phyloP scores from a whole-genome alignment of 1,140 invertebrate genomes.

The Nymphalis io region DNA sequence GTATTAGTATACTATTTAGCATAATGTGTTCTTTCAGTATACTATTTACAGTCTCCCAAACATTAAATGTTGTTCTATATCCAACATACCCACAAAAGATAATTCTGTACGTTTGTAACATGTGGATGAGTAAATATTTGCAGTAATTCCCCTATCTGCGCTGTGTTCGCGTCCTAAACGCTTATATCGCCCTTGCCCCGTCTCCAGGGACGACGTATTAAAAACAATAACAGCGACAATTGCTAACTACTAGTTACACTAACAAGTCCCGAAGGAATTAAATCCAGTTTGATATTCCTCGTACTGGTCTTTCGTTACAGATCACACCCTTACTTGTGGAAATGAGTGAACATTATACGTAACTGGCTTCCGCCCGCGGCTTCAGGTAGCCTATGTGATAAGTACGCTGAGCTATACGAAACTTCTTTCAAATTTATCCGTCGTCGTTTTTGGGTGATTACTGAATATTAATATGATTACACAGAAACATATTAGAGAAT shows the following conservation, averaged over 20 bases:
- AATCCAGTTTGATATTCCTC: slow-evolving; percentile 28
- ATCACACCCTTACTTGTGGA: neutral
- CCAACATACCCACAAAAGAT: neutral
- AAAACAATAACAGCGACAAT: slow-evolving; percentile 63
- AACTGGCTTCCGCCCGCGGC: neutral
- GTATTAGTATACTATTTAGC: no score
- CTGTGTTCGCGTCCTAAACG: neutral
- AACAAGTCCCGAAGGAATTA: slow-evolving; percentile 53
- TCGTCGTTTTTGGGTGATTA: no score
- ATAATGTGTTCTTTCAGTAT: no score
- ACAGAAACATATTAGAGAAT: no score
- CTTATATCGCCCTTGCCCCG: neutral
- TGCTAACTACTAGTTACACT: slow-evolving; percentile 48
- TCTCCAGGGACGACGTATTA: slow-evolving; percentile 54
- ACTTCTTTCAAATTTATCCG: no score
- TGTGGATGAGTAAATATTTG: slow-evolving; percentile 30
- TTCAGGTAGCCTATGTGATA: no score
- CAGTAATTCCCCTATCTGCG: neutral
- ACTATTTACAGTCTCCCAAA: no score
- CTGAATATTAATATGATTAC: no score
- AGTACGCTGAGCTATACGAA: no score
- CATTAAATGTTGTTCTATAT: no score
- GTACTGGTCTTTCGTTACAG: slow-evolving; percentile 5
- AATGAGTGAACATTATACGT: slow-evolving; percentile 1
- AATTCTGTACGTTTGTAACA: neutral